Base-by-base conservation (phyloP, 2,888 invertebrate species). In the Amphiduros pacificus region DNA sequence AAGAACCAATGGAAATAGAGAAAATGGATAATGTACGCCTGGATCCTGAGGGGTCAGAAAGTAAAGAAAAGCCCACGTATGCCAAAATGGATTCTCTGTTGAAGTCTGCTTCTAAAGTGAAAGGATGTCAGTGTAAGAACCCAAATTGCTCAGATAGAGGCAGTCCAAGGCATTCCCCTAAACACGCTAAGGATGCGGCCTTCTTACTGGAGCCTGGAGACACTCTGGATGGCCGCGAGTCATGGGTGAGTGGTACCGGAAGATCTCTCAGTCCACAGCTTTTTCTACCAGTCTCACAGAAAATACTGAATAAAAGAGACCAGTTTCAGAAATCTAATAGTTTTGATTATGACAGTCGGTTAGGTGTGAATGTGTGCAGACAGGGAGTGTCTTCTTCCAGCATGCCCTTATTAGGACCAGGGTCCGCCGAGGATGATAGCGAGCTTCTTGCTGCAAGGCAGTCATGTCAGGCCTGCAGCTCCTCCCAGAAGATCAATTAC, bases 41-140 rank as follows among this genome's bases (percentile, higher is more conserved):
- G 17, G 60, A 60, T 55, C 60, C 60, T 22, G 60, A 60, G 28
- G 60, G 60, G 1, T 60, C 60, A 17, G 60, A 60, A 26, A 54
- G 44, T 44, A 36, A 53, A 29, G 51, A 50, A 32, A 59, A 59
- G 24, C 53, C 53, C 2, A 11, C 40, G 3, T 6, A 51, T 51
- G 27, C 20, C 14, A 22, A 28, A 1, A 49, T 49, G 32, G 32
- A 31, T 6, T 31, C 58, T 17, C 17, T 50, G 17, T n/a, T n/a
- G n/a, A 20, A 44, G 2, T 22, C 29, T 32, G 20, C 32, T 6
- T 51, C 58, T 5, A 28, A n/a, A 22, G 32, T 50, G n/a, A 24
- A 31, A 55, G 59, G 52, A 4, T 59, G 59, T 29, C 59, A 31
- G n/a, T 59, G 59, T 20, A 51, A 29, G 22, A 50, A 36, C 24